A percentile compares a stretch with the other conserved stretches of the same genome.
These are phyloP conservation scores for Turritopsis rubra DNA, from an alignment of 30 jellyfish, hydroid and myxozoan species.

Conservation along the genomic window DNA sequence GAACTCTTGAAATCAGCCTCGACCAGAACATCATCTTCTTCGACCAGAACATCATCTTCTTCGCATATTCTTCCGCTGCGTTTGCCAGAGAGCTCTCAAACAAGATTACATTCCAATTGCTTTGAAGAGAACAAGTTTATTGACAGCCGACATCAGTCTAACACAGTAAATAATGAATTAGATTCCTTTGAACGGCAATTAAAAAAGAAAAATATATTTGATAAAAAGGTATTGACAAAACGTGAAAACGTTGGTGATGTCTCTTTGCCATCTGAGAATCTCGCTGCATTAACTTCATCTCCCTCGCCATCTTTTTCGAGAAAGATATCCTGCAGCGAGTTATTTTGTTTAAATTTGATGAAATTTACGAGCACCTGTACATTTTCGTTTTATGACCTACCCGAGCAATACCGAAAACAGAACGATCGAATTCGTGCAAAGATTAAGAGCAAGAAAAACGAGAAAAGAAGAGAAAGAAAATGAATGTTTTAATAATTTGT, in stretches of 20 bases:
- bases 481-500: background rate
- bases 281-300: background rate
- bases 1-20: background rate
- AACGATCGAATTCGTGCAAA: background rate
- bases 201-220: background rate
- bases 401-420: conserved; percentile 3
- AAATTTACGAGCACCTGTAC: conserved; percentile 22
- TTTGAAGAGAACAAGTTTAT: background rate
- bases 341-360: conserved; percentile 11
- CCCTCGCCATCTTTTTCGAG: background rate
- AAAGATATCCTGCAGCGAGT: conserved; percentile 8
- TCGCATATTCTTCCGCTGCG: background rate
- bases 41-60: background rate
- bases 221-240: background rate
- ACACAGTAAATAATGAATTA: background rate
- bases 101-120: background rate
- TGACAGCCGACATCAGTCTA: background rate
- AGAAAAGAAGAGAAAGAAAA: background rate
- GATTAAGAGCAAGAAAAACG: background rate
- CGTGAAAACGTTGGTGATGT: background rate
- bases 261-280: background rate
- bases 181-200: background rate
- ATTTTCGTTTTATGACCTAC: conserved; percentile 22
- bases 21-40: background rate
- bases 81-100: background rate